phyloP scores from a whole-genome alignment of 2,797 vertebrate genomes.

The Crotalus adamanteus region DNA sequence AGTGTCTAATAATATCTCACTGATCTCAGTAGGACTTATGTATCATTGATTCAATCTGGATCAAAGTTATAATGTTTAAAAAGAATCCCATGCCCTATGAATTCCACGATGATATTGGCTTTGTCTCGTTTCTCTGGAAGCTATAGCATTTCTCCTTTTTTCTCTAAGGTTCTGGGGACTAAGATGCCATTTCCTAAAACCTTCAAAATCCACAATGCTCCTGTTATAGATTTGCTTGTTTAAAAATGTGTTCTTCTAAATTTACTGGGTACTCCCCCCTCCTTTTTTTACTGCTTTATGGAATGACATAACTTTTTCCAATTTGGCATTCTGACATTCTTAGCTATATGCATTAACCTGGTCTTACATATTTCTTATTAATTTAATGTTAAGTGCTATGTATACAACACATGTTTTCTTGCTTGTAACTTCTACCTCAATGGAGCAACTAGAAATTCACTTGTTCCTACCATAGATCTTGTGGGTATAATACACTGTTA shows the following conservation, averaged over 20 bases:
- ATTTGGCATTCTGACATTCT: constrained; percentile 9
- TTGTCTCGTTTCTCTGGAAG: background rate
- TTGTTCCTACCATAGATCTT: background rate
- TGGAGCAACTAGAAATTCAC: constrained; percentile 5
- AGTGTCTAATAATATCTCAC: background rate
- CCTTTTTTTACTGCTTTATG: background rate
- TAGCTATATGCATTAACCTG: constrained; percentile 21
- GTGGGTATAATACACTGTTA: constrained; percentile 53
- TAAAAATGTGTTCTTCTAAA: accelerated
- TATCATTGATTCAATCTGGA: background rate
- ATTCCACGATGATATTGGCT: background rate
- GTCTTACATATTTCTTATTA: background rate
- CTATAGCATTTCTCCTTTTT: background rate
- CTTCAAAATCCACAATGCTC: background rate
- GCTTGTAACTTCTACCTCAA: constrained; percentile 13
- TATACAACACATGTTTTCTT: background rate
- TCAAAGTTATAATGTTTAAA: background rate
- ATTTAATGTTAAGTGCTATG: constrained; percentile 1
- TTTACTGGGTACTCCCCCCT: background rate
- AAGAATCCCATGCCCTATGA: background rate
- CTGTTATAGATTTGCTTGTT: background rate
- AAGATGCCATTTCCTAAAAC: background rate
- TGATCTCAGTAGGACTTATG: background rate
- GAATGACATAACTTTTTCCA: constrained; percentile 26
- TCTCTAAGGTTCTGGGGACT: background rate